phyloP scores from a whole-genome alignment of 1,140 invertebrate species.

The Papilio polytes region DNA sequence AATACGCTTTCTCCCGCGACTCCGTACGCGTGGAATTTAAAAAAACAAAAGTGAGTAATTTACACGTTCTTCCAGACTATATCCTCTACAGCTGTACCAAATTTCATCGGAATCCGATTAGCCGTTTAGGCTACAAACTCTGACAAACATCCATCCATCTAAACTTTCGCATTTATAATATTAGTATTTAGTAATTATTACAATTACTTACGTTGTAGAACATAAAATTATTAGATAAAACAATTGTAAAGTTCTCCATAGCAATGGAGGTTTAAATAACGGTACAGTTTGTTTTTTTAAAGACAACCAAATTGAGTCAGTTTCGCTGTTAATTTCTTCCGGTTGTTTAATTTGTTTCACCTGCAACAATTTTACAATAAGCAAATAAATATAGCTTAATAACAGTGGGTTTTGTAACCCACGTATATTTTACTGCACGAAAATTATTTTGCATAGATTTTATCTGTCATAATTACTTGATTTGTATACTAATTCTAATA shows the following conservation, averaged over 20 bases:
- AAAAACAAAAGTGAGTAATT: too few species aligned
- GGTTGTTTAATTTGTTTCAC: slow-evolving; percentile 43
- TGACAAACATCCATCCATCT: too few species aligned
- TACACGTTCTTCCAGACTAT: too few species aligned
- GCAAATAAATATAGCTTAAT: too few species aligned
- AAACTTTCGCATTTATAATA: too few species aligned
- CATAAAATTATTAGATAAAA: slow-evolving; percentile 54
- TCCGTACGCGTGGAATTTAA: too few species aligned
- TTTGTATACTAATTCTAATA: neutral
- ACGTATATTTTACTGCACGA: neutral
- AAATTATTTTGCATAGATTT: neutral
- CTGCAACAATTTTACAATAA: slow-evolving; percentile 25
- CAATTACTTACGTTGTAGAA: slow-evolving; percentile 52
- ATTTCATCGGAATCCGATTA: too few species aligned
- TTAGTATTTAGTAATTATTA: too few species aligned
- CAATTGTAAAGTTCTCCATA: slow-evolving; percentile 53
- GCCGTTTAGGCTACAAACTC: too few species aligned
- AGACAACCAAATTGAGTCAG: slow-evolving; percentile 46
- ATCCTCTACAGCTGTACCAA: too few species aligned
- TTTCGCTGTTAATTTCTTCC: neutral
- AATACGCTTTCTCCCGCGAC: too few species aligned
- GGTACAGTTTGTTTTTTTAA: slow-evolving; percentile 51
- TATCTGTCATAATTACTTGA: neutral
- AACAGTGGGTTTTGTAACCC: too few species aligned
- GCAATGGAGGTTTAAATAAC: slow-evolving; percentile 53